Conservation (phyloP, 2,888 invertebrate genomes). For the Atethmia centrago region DNA sequence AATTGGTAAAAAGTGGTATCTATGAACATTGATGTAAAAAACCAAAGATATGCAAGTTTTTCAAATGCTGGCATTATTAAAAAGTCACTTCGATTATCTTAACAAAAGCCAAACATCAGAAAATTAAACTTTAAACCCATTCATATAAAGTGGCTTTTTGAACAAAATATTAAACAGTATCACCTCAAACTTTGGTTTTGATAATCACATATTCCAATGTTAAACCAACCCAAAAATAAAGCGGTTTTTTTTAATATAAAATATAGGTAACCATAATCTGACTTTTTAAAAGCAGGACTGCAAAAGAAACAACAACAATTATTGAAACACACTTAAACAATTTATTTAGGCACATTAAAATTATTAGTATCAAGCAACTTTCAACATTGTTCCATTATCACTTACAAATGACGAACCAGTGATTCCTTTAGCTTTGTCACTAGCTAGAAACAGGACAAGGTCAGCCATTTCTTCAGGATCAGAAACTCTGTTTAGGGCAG, state of each 20-base stretch:
- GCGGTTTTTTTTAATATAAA: neutral
- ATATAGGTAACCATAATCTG: neutral
- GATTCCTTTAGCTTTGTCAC: too few species aligned
- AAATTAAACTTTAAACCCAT: neutral
- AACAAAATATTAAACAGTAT: too few species aligned
- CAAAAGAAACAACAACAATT: neutral
- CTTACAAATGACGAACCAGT: too few species aligned
- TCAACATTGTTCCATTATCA: too few species aligned
- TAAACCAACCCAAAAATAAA: neutral
- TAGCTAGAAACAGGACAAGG: too few species aligned
- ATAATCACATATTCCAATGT: too few species aligned
- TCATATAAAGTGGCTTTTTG: neutral
- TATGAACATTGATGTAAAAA: neutral
- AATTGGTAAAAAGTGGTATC: neutral
- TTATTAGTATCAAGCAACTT: too few species aligned
- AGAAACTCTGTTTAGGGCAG: too few species aligned
- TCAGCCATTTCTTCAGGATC: too few species aligned
- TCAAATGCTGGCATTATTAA: neutral
- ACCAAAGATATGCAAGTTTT: neutral
- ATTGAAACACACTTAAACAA: too few species aligned
- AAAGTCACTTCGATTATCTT: neutral
- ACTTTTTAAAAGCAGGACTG: neutral
- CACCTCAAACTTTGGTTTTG: neutral
- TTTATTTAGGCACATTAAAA: neutral
- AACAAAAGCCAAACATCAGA: neutral